Percentiles rank a stretch among this genome's conserved stretches.
Conservation (phyloP, 2,888 invertebrate species). For the Xanthia togata region DNA sequence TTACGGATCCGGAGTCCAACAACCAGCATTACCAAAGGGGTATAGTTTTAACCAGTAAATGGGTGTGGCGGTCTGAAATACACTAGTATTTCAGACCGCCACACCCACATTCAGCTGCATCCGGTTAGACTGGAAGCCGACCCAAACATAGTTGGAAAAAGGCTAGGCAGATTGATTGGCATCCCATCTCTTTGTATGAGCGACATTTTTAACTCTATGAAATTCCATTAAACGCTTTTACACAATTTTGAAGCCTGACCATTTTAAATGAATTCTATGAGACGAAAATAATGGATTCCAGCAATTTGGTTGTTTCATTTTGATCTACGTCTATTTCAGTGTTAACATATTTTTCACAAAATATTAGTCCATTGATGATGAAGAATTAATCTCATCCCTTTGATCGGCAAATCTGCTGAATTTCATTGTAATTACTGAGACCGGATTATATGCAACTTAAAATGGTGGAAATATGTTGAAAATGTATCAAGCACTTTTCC, state of each 20-base stretch:
- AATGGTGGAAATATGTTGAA: neutral
- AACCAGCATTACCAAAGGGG: too few species aligned
- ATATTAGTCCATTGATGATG: neutral
- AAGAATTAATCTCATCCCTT: neutral
- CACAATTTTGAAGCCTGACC: neutral
- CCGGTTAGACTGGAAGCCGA: too few species aligned
- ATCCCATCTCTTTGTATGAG: neutral
- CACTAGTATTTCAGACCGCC: too few species aligned
- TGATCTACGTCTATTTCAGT: neutral
- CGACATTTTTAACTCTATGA: neutral
- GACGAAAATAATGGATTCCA: neutral
- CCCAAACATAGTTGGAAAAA: too few species aligned
- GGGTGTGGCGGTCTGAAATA: too few species aligned
- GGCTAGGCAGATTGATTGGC: too few species aligned
- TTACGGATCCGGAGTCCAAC: too few species aligned
- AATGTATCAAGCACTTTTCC: neutral
- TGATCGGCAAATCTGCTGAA: neutral
- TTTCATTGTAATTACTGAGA: neutral
- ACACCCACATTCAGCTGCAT: too few species aligned
- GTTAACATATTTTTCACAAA: neutral
- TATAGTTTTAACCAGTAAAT: too few species aligned
- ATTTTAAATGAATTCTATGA: neutral
- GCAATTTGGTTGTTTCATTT: neutral
- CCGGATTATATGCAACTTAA: neutral
- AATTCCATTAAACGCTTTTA: slow-evolving; percentile 1